Percentiles rank a stretch among this genome's conserved stretches.
These are phyloP conservation scores for Chondrilla cf. caribensis DNA, from an alignment of 37 sponge, comb jelly and placozoan genomes.

Conservation along the genomic window DNA sequence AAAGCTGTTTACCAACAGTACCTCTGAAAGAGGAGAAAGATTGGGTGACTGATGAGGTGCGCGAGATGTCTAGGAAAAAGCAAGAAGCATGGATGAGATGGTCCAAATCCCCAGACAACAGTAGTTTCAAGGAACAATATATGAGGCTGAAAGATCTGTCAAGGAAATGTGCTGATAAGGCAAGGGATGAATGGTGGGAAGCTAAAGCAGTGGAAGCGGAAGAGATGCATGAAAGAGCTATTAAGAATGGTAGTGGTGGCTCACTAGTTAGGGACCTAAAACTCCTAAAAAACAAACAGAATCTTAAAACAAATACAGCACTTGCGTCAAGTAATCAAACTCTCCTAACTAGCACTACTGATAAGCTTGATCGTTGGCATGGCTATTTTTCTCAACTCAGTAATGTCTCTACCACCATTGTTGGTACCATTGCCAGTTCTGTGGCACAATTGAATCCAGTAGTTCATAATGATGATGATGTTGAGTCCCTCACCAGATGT, in stretches of 20 bases:
- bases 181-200: conserved; percentile 25
- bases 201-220: conserved; percentile 11
- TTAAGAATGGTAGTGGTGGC: background rate
- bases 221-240: background rate
- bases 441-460: background rate
- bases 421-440: background rate
- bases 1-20: too few relatives aligned
- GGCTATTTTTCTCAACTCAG: background rate
- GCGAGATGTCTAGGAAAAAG: background rate
- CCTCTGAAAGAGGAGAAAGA: too few relatives aligned
- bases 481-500: background rate
- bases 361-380: background rate
- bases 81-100: background rate
- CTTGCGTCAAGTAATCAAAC: background rate
- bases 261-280: conserved; percentile 1
- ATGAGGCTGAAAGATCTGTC: background rate
- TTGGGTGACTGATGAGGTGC: too few relatives aligned
- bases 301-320: background rate
- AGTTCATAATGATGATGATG: background rate
- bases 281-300: background rate
- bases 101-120: background rate
- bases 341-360: background rate
- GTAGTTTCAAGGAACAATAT: background rate
- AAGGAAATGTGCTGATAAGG: conserved; percentile 3
- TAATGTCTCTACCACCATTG: background rate